Base-by-base conservation (phyloP, 2,113 vertebrate species). In the Coturnix japonica region DNA sequence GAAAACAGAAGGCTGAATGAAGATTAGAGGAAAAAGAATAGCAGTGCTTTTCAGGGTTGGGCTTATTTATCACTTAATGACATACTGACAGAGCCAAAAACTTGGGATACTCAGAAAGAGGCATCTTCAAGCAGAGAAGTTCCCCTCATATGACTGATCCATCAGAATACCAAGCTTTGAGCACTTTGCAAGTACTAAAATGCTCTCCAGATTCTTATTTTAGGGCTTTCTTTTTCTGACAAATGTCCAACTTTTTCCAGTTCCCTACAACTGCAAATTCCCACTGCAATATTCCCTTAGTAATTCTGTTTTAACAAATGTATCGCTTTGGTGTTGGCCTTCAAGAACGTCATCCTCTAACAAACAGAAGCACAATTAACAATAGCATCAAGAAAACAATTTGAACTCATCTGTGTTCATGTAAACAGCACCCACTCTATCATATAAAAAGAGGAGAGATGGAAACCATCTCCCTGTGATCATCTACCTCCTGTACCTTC, bases 321-420 rank as follows among this genome's bases (percentile, higher is more conserved):
- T 0, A 85, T 33, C 13, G 41, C 25, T 65, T 95, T 18, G 90
- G 13, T 64, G 31, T 28, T 61, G 72, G 25, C 23, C 25, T 95
- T 81, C 47, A 93, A 76, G 23, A 91, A 91, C 4, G 1, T 7
- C 77, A 30, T 9, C 53, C n/a, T 44, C 72, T 16, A 91, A n/a
- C 44, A 94, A 95, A 83, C 13, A 16, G 53, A 90, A 92, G 85
- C 43, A 73, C 8, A 79, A 93, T 70, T 88, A 91, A 53, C 44
- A 91, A 54, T 5, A 19, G 17, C 25, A 93, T 51, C n/a, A 41
- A 2, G 74, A 85, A 88, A 88, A 51, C 22, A 4, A 86, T 75
- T 35, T 31, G 26, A 78, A 84, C 18, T 63, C 41, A 41, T 47
- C 46, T 47, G 46, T 11, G 21, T 54, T 80, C 16, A 87, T 28